A percentile compares a stretch with the other conserved stretches of the same genome.
Evolutionary conservation across 2,797 vertebrate species (phyloP).

Genomic region (Miopithecus talapoin): DNA sequence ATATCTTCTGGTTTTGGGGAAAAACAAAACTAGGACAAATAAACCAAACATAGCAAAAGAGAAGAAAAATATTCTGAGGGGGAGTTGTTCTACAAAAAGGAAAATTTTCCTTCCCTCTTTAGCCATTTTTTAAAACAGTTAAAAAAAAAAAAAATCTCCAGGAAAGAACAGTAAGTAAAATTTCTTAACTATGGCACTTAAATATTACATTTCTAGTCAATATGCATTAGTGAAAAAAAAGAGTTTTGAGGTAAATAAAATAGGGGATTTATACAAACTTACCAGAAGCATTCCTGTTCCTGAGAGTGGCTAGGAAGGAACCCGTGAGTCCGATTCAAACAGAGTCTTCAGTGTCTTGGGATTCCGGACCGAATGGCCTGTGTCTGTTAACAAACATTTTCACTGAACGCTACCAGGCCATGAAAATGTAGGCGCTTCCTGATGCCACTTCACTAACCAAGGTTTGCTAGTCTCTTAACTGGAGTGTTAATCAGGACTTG

Average conservation of each 20-base stretch:
- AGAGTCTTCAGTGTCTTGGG: slow-evolving; percentile 44
- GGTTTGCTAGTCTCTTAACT: not conserved
- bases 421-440: not conserved
- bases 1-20: not conserved
- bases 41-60: not conserved
- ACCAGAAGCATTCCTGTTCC: slow-evolving; percentile 65
- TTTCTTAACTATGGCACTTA: not conserved
- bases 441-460: not conserved
- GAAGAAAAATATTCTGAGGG: not conserved
- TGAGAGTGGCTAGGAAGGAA: not conserved
- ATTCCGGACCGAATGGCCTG: not conserved
- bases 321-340: not conserved
- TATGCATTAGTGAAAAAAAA: not conserved
- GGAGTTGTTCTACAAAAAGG: not conserved
- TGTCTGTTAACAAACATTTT: not conserved
- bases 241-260: slow-evolving; percentile 2
- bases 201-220: not conserved
- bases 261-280: slow-evolving; percentile 52
- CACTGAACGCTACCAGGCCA: not conserved
- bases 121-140: not conserved
- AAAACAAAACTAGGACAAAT: not conserved
- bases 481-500: not conserved
- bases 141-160: not conserved
- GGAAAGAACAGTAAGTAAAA: not conserved
- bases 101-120: not conserved